Evolutionary conservation across 1,140 invertebrate species (phyloP).

Genomic region (Drosophila sechellia): DNA sequence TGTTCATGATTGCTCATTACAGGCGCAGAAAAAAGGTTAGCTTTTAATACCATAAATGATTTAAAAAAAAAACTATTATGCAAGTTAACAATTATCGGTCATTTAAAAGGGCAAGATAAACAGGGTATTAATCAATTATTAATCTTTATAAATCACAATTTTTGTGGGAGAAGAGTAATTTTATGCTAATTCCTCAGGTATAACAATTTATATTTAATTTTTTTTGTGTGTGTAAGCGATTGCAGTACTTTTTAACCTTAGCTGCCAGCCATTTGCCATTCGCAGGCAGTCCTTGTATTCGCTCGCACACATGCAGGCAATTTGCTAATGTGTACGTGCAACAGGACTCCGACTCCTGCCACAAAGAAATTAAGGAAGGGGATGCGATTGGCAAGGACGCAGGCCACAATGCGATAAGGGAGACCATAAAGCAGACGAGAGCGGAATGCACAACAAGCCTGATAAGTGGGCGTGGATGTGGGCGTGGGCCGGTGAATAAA

Average conservation of each 20-base stretch:
- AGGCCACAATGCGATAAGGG: conserved; percentile 27
- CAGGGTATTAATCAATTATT: neutral
- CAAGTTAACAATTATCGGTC: neutral
- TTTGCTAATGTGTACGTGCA: conserved; percentile 78
- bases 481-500: conserved; percentile 54
- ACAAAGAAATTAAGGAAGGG: conserved; percentile 63
- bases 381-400: conserved; percentile 24
- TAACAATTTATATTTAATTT: neutral
- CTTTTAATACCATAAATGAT: neutral
- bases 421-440: conserved; percentile 48
- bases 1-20: conserved; percentile 32
- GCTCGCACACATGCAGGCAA: conserved; percentile 54
- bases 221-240: conserved; percentile 32
- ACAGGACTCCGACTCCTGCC: conserved; percentile 55
- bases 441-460: conserved; percentile 44
- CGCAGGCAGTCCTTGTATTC: conserved; percentile 20
- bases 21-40: neutral
- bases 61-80: neutral
- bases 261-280: conserved; percentile 44
- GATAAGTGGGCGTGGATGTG: conserved; percentile 49
- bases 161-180: too few relatives aligned
- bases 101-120: neutral
- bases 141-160: neutral
- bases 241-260: conserved; percentile 36
- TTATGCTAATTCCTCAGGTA: too few relatives aligned